These are phyloP conservation scores for Drosophila obscura DNA, from an alignment of 1,140 invertebrate species.

Conservation along the genomic window DNA sequence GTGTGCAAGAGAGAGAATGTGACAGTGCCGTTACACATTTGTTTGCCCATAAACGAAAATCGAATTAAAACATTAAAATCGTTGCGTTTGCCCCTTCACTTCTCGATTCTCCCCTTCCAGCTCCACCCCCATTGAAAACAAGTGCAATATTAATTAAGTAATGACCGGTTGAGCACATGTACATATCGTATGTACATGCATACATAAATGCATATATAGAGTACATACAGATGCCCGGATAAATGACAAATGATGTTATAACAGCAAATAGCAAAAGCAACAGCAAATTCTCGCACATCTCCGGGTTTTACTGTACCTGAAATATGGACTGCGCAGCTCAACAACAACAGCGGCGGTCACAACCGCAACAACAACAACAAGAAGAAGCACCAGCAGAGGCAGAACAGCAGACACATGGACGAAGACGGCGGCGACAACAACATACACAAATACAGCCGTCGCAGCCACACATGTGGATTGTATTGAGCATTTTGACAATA, in stretches of 20 bases:
- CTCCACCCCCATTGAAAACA: slow-evolving; percentile 44
- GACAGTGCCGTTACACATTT: slow-evolving; percentile 68
- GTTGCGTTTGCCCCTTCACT: slow-evolving; percentile 7
- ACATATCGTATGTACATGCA: slow-evolving; percentile 14
- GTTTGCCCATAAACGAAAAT: slow-evolving; percentile 53
- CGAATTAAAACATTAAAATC: slow-evolving; percentile 39
- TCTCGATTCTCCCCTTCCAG: slow-evolving; percentile 15
- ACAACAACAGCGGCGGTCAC: slow-evolving; percentile 30
- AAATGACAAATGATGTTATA: slow-evolving; percentile 29
- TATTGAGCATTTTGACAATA: slow-evolving; percentile 65
- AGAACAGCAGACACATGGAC: slow-evolving; percentile 26
- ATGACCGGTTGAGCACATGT: slow-evolving; percentile 33
- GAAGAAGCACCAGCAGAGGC: slow-evolving; percentile 3
- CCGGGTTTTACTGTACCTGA: slow-evolving; percentile 61
- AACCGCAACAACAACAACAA: slow-evolving; percentile 17
- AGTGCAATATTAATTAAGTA: slow-evolving; percentile 74
- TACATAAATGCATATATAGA: slow-evolving; percentile 19
- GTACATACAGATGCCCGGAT: too few relatives aligned
- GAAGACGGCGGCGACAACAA: slow-evolving; percentile 25
- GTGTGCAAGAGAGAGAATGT: slow-evolving; percentile 12
- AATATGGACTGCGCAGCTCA: slow-evolving; percentile 55
- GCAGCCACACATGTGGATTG: slow-evolving; percentile 47
- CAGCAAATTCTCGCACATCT: slow-evolving; percentile 38
- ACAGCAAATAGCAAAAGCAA: slow-evolving; percentile 29
- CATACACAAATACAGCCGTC: slow-evolving; percentile 9